phyloP scores from a whole-genome alignment of 2,113 vertebrate genomes.

The Cairina moschata region DNA sequence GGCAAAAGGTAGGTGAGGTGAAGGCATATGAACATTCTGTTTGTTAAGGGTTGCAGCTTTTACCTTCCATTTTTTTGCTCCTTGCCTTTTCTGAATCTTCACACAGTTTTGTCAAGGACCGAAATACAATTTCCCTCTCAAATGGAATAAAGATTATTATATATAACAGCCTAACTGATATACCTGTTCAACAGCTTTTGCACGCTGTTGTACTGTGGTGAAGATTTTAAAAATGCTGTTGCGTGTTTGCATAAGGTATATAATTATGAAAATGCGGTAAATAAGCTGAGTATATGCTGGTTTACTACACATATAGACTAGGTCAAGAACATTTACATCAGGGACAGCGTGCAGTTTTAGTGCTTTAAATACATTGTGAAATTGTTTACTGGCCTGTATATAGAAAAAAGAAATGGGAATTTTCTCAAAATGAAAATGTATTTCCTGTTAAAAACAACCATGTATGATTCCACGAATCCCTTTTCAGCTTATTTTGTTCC shows the following conservation, averaged over 20 bases:
- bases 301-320: background rate
- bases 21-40: background rate
- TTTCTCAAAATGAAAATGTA: background rate
- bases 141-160: background rate
- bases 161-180: background rate
- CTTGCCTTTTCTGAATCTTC: background rate
- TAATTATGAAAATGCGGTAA: background rate
- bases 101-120: rapidly evolving
- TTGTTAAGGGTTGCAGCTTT: background rate
- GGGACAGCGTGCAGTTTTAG: background rate
- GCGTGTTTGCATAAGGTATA: background rate
- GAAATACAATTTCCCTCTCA: background rate
- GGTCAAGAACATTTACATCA: background rate
- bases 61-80: background rate
- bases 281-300: background rate
- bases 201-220: background rate
- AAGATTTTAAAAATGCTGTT: background rate
- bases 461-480: background rate
- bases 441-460: background rate
- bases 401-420: background rate
- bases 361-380: background rate
- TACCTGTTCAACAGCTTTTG: background rate
- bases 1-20: background rate
- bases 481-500: background rate
- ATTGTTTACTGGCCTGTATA: background rate